Evolutionary conservation across 2,113 vertebrate species (phyloP).

Genomic region (Euleptes europaea): DNA sequence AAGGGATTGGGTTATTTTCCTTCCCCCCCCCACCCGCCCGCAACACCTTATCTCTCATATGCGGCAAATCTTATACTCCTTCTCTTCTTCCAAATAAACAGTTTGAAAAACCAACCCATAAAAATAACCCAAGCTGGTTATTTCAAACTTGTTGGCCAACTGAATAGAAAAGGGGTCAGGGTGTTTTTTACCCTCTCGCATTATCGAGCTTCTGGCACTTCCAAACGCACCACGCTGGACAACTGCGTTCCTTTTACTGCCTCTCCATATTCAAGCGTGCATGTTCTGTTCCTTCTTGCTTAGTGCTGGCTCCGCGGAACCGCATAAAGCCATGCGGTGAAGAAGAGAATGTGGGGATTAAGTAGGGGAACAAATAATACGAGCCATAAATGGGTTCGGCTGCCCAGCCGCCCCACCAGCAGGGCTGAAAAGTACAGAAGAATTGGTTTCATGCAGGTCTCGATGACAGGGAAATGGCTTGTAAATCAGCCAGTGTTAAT

Average conservation of each 20-base stretch:
- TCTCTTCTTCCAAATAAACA: not conserved
- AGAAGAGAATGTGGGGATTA: not conserved
- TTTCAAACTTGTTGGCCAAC: not conserved
- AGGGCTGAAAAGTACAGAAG: not conserved
- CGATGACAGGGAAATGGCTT: not conserved
- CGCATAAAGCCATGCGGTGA: not conserved
- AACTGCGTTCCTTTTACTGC: not conserved
- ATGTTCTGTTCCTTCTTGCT: not conserved
- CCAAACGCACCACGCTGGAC: not conserved
- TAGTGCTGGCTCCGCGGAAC: not conserved
- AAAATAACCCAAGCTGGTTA: not conserved
- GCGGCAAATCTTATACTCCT: not conserved
- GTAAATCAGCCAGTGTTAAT: not conserved
- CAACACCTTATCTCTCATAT: too few species aligned
- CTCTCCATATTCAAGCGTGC: not conserved
- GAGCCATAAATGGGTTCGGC: not conserved
- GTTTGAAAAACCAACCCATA: not conserved
- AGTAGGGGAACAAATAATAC: not conserved
- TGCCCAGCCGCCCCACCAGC: not conserved
- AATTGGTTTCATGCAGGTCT: not conserved
- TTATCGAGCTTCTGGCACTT: too few species aligned
- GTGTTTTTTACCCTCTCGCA: not conserved
- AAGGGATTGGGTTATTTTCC: too few species aligned
- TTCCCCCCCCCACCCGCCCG: too few species aligned
- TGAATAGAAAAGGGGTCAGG: not conserved